A percentile compares a stretch with the other conserved stretches of the same genome.
Conservation (phyloP, 2,797 vertebrate genomes). For the Perdix hodgsoniae region DNA sequence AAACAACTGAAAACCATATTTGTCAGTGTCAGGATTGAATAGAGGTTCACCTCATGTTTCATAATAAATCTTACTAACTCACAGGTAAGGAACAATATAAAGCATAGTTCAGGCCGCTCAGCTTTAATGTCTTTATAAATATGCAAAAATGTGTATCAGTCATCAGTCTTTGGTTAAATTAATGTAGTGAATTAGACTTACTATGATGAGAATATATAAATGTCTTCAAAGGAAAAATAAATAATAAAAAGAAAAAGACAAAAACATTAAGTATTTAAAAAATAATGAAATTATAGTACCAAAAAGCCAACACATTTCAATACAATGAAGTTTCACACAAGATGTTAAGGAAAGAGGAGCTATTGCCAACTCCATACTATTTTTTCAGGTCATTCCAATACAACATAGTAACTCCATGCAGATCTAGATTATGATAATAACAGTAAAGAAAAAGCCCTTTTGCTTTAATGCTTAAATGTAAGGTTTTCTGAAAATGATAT, state of each 20-base stretch:
- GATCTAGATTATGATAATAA: background rate
- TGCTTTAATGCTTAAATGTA: background rate
- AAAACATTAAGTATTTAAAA: background rate
- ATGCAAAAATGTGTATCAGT: background rate
- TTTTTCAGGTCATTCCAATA: background rate
- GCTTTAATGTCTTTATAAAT: conserved; percentile 30
- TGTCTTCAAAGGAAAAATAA: background rate
- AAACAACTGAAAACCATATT: conserved; percentile 42
- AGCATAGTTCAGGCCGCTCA: background rate
- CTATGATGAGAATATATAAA: background rate
- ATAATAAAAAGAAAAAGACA: background rate
- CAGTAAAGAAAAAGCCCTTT: background rate
- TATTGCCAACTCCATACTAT: background rate
- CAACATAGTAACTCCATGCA: background rate
- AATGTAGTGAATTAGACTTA: background rate
- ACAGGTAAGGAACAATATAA: conserved; percentile 8
- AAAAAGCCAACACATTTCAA: background rate
- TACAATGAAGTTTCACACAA: background rate
- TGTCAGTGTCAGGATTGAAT: conserved; percentile 37
- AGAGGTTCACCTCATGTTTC: conserved; percentile 35
- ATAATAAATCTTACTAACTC: conserved; percentile 32
- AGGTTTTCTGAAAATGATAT: background rate
- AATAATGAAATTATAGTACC: background rate
- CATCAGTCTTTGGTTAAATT: background rate
- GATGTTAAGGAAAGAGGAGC: background rate